A percentile compares a stretch with the other conserved stretches of the same genome.
Conservation (phyloP, 1,140 invertebrate genomes). For the Bombus consobrinus region DNA sequence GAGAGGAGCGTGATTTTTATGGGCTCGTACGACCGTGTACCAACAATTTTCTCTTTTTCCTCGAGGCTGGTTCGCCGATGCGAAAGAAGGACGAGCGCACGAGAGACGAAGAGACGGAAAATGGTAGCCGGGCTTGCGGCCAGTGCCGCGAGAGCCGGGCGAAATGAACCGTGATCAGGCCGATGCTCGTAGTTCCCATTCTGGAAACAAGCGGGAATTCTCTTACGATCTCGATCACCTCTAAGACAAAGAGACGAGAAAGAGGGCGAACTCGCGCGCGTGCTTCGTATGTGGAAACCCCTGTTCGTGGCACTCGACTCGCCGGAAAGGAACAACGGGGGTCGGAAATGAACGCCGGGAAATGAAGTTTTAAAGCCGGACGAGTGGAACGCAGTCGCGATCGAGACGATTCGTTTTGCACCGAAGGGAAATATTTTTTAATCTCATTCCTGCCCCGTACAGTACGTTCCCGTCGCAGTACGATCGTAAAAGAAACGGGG, state of each 20-base stretch:
- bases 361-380: conserved; percentile 62
- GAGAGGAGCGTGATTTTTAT: conserved; percentile 69
- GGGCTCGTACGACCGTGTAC: conserved; percentile 60
- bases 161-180: conserved; percentile 69
- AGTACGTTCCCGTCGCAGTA: too few relatives aligned
- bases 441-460: too few relatives aligned
- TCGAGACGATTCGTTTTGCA: conserved; percentile 11
- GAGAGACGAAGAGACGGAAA: not conserved
- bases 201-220: conserved; percentile 46
- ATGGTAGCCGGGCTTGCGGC: not conserved
- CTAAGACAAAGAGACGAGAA: conserved; percentile 18
- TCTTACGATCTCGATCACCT: conserved; percentile 33
- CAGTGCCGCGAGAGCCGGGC: conserved; percentile 36
- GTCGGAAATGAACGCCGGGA: conserved; percentile 58
- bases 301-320: conserved; percentile 12
- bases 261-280: not conserved
- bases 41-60: conserved; percentile 59
- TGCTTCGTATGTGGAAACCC: not conserved
- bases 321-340: conserved; percentile 9
- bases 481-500: not conserved
- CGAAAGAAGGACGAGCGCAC: not conserved
- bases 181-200: conserved; percentile 58
- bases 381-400: conserved; percentile 18
- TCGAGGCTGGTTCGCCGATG: not conserved
- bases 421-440: not conserved